Evolutionary conservation across 2,888 invertebrate species (phyloP), one percentile per base, ranked within the genome.

Genomic region (Notocelia uddmanniana): DNA sequence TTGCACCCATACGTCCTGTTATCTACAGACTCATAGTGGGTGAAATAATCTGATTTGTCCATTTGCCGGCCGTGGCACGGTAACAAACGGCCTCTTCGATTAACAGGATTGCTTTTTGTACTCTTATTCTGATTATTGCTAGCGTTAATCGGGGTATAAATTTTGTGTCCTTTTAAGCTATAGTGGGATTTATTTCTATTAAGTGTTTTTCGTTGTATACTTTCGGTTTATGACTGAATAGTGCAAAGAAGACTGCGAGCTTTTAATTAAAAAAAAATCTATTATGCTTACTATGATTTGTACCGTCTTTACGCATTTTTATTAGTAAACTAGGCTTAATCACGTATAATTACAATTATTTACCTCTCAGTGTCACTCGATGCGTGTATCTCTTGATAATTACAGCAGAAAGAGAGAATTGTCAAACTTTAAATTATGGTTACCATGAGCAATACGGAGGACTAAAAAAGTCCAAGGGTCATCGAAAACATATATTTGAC

Each of bases 11-110:
- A 74, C 78, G 77, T 79, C 81, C 82, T 84, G 89, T 89, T 92
- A 92, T 92, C 92, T 90, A 88, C 83, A 83, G 86, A 85, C 89
- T 92, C 91, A 90, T 92, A 92, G 91, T 88, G 92, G 91, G 90
- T 89, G 89, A 92, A 93, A 91, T 92, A 93, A 93, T 93, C 93
- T 89, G 93, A 93, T 93, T 93, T 92, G 92, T 92, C 93, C 93
- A 92, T 93, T 93, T 91, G 88, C 91, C 88, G 88, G 85, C 85
- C 85, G 87, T 83, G 79, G 83, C 80, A 79, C 83, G 83, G 85
- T 86, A 87, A 89, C 89, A 89, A 91, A 91, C 88, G 87, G 88
- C 79, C 83, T 80, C 83, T 88, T 89, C 91, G 89, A 92, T 92
- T 92, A 92, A 89, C 91, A 87, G 87, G 86, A 92, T 91, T 91